Percentiles rank a stretch among this genome's conserved stretches.
Conservation (phyloP, 2,888 invertebrate species). For the Coenonympha arcania region DNA sequence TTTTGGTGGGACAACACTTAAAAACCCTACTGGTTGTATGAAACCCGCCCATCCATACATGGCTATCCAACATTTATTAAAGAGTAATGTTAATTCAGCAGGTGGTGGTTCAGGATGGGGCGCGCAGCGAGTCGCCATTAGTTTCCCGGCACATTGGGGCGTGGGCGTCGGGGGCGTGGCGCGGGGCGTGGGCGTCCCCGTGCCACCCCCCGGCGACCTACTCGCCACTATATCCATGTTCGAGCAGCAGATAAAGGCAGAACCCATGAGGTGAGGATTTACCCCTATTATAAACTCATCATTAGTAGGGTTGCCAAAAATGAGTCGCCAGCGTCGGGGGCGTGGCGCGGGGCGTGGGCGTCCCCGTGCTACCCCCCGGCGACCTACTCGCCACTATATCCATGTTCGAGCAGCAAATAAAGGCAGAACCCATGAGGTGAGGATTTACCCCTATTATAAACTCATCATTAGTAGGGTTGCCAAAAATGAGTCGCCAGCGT, state of each 20-base stretch:
- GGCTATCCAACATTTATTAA: too few relatives aligned
- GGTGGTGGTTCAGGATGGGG: slow-evolving; percentile 74
- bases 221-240: slow-evolving; percentile 79
- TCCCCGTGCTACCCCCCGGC: slow-evolving; percentile 77
- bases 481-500: slow-evolving; percentile 73
- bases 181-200: slow-evolving; percentile 76
- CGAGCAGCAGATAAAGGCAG: slow-evolving; percentile 80
- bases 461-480: too few relatives aligned
- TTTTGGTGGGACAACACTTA: too few relatives aligned
- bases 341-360: slow-evolving; percentile 75
- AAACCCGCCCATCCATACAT: background rate
- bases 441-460: slow-evolving; percentile 19
- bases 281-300: too few relatives aligned
- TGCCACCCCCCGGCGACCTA: slow-evolving; percentile 77
- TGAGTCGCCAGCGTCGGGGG: slow-evolving; percentile 75
- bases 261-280: slow-evolving; percentile 76
- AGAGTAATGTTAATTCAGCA: slow-evolving; percentile 39
- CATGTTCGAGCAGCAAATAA: slow-evolving; percentile 82
- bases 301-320: too few relatives aligned
- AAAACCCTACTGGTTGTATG: too few relatives aligned
- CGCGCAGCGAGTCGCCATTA: slow-evolving; percentile 70
- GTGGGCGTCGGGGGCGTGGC: slow-evolving; percentile 77
- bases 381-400: slow-evolving; percentile 77
- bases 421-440: slow-evolving; percentile 80
- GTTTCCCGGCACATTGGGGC: slow-evolving; percentile 77